A percentile compares a stretch with the other conserved stretches of the same genome.
These are phyloP conservation scores for Neolamprologus sp. DNA, from an alignment of 2,113 vertebrate genomes.

Conservation along the genomic window DNA sequence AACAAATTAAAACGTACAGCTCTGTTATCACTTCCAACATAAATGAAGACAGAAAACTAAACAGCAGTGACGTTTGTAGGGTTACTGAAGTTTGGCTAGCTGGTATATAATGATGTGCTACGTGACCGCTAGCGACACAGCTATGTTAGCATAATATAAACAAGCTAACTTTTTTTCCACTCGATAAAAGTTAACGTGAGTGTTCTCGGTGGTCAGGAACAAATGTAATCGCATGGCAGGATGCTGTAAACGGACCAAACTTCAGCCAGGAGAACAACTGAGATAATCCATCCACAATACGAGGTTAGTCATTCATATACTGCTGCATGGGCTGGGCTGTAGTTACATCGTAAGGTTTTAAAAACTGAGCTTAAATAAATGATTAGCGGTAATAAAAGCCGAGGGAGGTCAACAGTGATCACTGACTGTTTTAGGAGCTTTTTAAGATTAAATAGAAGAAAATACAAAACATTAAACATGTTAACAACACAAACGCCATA, in stretches of 20 bases:
- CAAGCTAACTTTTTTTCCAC: too few species aligned
- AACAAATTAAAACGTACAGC: too few species aligned
- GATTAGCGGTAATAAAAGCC: accelerated
- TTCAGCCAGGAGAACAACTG: neutral
- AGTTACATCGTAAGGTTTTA: neutral
- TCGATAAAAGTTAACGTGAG: too few species aligned
- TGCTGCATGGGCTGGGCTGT: neutral
- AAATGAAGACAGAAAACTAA: too few species aligned
- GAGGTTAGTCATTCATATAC: neutral
- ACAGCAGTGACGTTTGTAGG: too few species aligned
- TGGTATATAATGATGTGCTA: too few species aligned
- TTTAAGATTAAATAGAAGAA: neutral
- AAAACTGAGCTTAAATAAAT: neutral
- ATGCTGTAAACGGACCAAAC: neutral
- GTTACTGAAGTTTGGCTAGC: too few species aligned
- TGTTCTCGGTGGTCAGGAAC: neutral
- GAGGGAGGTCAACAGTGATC: neutral
- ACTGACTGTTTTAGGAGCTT: neutral
- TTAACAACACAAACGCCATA: neutral
- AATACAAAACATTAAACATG: neutral
- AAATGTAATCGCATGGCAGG: neutral
- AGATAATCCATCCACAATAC: neutral
- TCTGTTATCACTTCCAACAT: too few species aligned
- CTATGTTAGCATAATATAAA: too few species aligned
- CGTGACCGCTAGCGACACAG: too few species aligned